Percentiles rank a stretch among this genome's conserved stretches.
phyloP scores from a whole-genome alignment of 1,140 invertebrate genomes.

The Paralvinella palmiformis region DNA sequence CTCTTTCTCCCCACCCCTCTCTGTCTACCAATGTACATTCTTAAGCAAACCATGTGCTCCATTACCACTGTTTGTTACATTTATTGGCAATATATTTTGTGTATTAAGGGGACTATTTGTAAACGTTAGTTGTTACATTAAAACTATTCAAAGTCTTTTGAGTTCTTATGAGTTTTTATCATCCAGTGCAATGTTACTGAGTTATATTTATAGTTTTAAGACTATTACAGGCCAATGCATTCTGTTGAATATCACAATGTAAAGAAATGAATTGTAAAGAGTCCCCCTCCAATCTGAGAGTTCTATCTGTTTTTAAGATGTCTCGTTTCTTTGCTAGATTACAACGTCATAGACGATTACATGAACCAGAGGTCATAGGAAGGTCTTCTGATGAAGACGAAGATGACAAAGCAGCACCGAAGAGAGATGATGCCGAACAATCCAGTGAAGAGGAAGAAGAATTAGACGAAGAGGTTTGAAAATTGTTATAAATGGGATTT shows the following conservation, averaged over 20 bases:
- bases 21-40: too few species aligned
- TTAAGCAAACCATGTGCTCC: too few species aligned
- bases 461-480: constrained; percentile 59
- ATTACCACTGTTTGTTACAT: too few species aligned
- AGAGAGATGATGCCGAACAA: constrained; percentile 31
- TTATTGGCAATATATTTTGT: too few species aligned
- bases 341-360: constrained; percentile 38
- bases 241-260: not conserved
- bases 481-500: not conserved
- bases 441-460: constrained; percentile 56
- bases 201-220: not conserved
- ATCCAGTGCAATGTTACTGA: not conserved
- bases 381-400: constrained; percentile 14
- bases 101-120: too few species aligned
- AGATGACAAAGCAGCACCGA: not conserved
- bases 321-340: constrained; percentile 25
- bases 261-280: not conserved
- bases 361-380: constrained; percentile 43
- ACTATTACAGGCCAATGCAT: not conserved
- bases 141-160: too few species aligned
- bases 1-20: too few species aligned
- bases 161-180: not conserved
- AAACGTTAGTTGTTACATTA: too few species aligned
- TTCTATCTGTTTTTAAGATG: too few species aligned
- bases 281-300: not conserved